Percentiles rank a stretch among this genome's conserved stretches.
phyloP scores from a whole-genome alignment of 2,797 vertebrate species.

The Pangasius djambal region DNA sequence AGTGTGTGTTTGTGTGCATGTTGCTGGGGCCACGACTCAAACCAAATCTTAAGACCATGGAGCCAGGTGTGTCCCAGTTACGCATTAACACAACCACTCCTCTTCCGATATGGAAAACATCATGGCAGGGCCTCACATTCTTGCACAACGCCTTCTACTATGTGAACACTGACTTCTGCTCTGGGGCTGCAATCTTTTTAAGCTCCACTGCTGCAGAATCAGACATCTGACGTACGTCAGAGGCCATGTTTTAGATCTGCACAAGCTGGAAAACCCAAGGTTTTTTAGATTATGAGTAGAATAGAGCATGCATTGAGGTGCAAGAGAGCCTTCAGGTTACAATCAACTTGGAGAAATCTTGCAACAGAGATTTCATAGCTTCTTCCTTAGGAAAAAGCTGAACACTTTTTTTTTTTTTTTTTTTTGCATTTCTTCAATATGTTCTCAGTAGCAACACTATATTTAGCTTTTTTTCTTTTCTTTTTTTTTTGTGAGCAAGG shows the following conservation, averaged over 20 bases:
- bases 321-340: neutral
- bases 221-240: conserved; percentile 8
- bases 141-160: conserved; percentile 56
- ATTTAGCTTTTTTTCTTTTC: conserved; percentile 65
- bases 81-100: conserved; percentile 64
- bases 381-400: neutral
- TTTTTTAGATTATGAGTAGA: neutral
- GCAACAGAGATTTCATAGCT: neutral
- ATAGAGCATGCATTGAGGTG: conserved; percentile 1
- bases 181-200: neutral
- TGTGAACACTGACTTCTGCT: conserved; percentile 11
- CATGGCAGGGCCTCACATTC: conserved; percentile 38
- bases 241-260: conserved; percentile 12
- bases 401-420: neutral
- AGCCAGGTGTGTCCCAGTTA: conserved; percentile 66
- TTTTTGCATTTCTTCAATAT: conserved; percentile 49
- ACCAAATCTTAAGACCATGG: conserved; percentile 46
- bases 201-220: neutral
- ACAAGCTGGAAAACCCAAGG: neutral
- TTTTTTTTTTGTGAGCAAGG: conserved; percentile 50
- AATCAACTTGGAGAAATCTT: conserved; percentile 5
- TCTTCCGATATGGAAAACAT: conserved; percentile 63
- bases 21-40: conserved; percentile 27
- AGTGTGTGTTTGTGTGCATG: conserved; percentile 31
- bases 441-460: conserved; percentile 65